These are phyloP conservation scores for Vimba vimba DNA, from an alignment of 2,113 vertebrate genomes.

Conservation along the genomic window DNA sequence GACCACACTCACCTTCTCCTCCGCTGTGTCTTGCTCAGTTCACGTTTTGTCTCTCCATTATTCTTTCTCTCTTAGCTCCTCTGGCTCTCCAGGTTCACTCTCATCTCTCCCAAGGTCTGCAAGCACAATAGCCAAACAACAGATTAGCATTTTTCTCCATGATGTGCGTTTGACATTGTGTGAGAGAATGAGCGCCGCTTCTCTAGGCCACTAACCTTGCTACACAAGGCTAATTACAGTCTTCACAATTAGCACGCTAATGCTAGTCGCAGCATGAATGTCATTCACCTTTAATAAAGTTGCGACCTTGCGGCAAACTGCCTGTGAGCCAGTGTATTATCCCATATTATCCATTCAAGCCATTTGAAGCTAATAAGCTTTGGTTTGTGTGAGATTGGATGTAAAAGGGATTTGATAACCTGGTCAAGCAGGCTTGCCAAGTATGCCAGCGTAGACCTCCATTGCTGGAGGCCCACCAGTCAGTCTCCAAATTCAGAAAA, in stretches of 20 bases:
- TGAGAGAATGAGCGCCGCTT: constrained; percentile 51
- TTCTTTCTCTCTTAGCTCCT: constrained; percentile 54
- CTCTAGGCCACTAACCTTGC: constrained; percentile 59
- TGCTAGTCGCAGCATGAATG: constrained; percentile 52
- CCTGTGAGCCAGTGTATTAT: constrained; percentile 55
- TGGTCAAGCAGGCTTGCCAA: constrained; percentile 52
- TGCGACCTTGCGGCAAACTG: constrained; percentile 55
- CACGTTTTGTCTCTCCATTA: constrained; percentile 48
- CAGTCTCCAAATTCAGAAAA: constrained; percentile 19
- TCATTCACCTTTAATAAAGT: constrained; percentile 57
- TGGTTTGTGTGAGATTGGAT: constrained; percentile 44
- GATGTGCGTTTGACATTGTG: constrained; percentile 51
- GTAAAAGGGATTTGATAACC: constrained; percentile 39
- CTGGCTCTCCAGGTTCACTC: constrained; percentile 52
- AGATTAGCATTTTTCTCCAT: constrained; percentile 63
- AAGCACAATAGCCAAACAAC: constrained; percentile 61
- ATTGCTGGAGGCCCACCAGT: constrained; percentile 31
- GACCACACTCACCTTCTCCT: constrained; percentile 29
- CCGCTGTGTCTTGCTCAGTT: constrained; percentile 24
- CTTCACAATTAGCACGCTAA: constrained; percentile 60
- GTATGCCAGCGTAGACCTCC: background rate
- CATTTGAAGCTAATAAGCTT: constrained; percentile 53
- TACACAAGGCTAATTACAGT: constrained; percentile 65
- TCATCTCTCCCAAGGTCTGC: constrained; percentile 69
- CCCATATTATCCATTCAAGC: constrained; percentile 57